Conservation (phyloP, 2,797 vertebrate genomes). For the Pelodytes ibericus region DNA sequence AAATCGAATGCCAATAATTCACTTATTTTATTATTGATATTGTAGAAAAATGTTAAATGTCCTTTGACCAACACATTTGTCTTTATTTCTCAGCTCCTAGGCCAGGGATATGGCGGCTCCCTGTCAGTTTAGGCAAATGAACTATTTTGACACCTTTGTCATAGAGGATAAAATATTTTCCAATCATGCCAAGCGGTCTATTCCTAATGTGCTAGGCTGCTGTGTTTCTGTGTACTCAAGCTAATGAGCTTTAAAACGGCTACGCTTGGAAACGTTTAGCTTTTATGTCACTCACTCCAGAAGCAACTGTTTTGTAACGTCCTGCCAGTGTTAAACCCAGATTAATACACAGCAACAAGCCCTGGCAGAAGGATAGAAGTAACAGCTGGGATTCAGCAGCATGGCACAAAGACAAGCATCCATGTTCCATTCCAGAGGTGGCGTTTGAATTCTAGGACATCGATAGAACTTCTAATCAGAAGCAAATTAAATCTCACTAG, state of each 20-base stretch:
- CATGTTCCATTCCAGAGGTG: constrained; percentile 42
- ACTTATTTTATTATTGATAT: too few relatives aligned
- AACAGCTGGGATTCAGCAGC: constrained; percentile 45
- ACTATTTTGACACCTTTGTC: constrained; percentile 48
- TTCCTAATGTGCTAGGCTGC: constrained; percentile 41
- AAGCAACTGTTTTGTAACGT: constrained; percentile 58
- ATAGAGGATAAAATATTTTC: constrained; percentile 35
- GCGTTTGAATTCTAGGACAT: constrained; percentile 11
- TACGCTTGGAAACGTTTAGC: constrained; percentile 47
- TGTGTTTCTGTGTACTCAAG: constrained; percentile 40
- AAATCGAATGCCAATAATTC: too few relatives aligned
- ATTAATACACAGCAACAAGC: constrained; percentile 48
- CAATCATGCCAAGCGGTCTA: constrained; percentile 1
- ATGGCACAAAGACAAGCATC: constrained; percentile 36
- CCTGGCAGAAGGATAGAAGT: constrained; percentile 40
- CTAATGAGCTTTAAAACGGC: constrained; percentile 47
- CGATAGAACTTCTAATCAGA: neutral
- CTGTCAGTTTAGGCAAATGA: constrained; percentile 38
- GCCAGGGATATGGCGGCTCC: neutral
- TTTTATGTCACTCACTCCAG: constrained; percentile 55
- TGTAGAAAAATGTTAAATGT: too few relatives aligned
- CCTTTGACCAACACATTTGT: too few relatives aligned
- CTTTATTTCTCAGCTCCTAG: too few relatives aligned
- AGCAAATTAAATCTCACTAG: neutral
- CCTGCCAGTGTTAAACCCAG: constrained; percentile 50